Evolutionary conservation across 2,797 vertebrate species (phyloP).

Genomic region (Odontamblyopus lacepedii): DNA sequence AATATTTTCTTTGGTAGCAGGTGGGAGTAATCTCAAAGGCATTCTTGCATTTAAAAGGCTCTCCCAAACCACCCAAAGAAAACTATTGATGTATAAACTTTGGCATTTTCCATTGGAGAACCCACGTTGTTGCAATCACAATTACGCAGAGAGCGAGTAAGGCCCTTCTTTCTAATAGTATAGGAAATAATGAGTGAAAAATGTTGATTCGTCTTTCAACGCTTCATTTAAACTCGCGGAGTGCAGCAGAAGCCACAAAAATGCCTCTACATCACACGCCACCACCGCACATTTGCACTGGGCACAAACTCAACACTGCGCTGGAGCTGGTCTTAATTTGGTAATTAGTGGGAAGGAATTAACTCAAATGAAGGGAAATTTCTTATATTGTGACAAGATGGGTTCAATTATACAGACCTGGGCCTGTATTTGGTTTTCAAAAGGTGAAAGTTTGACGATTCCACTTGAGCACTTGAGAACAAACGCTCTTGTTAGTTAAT

Average conservation of each 20-base stretch:
- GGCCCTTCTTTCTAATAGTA: slow-evolving; percentile 76
- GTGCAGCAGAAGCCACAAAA: slow-evolving; percentile 56
- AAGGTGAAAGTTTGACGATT: not conserved
- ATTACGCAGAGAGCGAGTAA: slow-evolving; percentile 57
- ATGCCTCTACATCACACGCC: slow-evolving; percentile 45
- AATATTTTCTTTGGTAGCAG: slow-evolving; percentile 59
- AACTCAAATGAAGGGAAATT: not conserved
- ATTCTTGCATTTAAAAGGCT: slow-evolving; percentile 67
- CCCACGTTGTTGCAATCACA: slow-evolving; percentile 79
- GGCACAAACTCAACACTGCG: slow-evolving; percentile 32
- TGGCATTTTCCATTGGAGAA: slow-evolving; percentile 42
- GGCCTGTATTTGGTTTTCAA: not conserved
- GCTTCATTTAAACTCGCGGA: slow-evolving; percentile 43
- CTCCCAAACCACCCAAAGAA: slow-evolving; percentile 56
- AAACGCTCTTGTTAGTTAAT: not conserved
- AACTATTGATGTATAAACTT: slow-evolving; percentile 50
- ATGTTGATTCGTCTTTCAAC: slow-evolving; percentile 39
- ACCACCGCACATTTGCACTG: slow-evolving; percentile 20
- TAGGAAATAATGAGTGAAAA: slow-evolving; percentile 67
- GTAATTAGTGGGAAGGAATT: slow-evolving; percentile 10
- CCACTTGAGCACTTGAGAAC: not conserved
- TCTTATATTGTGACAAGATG: not conserved
- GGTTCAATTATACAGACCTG: not conserved
- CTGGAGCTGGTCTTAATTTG: slow-evolving; percentile 37
- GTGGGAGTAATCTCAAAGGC: slow-evolving; percentile 76